Base-by-base conservation (phyloP, 2,888 invertebrate genomes). In the Pterobdella sp. region DNA sequence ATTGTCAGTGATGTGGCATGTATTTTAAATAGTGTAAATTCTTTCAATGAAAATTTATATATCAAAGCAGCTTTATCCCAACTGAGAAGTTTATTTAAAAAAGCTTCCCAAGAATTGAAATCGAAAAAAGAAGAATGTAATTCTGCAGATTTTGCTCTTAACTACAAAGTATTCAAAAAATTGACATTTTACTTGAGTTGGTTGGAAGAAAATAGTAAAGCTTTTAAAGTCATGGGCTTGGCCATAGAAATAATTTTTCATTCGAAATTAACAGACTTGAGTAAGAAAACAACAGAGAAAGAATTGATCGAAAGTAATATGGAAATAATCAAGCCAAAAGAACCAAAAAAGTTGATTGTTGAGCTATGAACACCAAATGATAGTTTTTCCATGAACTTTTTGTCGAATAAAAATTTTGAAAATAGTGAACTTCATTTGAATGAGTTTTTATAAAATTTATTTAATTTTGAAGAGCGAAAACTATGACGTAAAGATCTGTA, bases 101-200 rank as follows among this genome's bases (percentile, higher is more conserved):
- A 69, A 31, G 69, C 52, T 14, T 22, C 7, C 14, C 42, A 69
- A 52, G 32, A 22, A 18, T 18, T 31, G 49, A n/a, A 49, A 1
- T 22, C 22, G 52, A 34, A 49, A 49, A 34, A 65, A 3, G 26
- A 56, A 10, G 32, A 2, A 14, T 29, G 22, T 70, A 10, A 7
- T 31, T 22, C 7, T 1, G 34, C 10, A n/a, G 37, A 72, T 64
- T 32, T 1, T 3, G 10, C 32, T 26, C 0, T 64, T 26, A 56
- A 36, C 29, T 72, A 64, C 36, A 56, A 31, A 34, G 18, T 36
- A 1, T 29, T 26, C 22, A 73, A 68, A 34, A 73, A 73, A 35
- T n/a, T 67, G 3, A 68, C 67, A 37, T 73, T 73, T 49, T 34
- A 68, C 29, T 29, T 73, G 35, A 56, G 73, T 35, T 73, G 73